These are phyloP conservation scores for Heterodera schachtii DNA, from an alignment of 1,140 invertebrate genomes.

Conservation along the genomic window DNA sequence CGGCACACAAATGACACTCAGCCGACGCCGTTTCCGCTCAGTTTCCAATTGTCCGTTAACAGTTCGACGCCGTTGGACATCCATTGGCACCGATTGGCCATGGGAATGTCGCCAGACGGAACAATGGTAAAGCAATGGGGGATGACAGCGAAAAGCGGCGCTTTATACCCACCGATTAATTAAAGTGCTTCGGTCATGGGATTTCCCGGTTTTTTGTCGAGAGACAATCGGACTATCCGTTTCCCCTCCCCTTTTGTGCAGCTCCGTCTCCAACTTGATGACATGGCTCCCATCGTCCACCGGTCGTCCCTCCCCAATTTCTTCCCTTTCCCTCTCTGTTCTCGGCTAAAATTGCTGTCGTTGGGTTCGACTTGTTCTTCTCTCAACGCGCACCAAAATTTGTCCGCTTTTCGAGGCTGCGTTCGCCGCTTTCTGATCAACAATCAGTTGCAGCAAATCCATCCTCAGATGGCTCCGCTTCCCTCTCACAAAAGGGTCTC, in stretches of 20 bases:
- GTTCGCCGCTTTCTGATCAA: slow-evolving; percentile 6
- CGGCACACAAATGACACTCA: neutral
- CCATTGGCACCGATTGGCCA: neutral
- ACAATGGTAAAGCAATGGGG: neutral
- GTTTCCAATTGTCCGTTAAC: neutral
- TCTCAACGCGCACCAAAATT: neutral
- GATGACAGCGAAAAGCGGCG: too few species aligned
- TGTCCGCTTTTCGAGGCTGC: neutral
- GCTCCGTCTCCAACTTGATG: slow-evolving; percentile 10
- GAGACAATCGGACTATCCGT: too few species aligned
- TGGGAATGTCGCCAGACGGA: neutral
- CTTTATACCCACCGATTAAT: too few species aligned
- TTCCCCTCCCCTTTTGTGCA: neutral
- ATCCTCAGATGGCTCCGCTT: neutral
- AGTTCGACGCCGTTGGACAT: neutral
- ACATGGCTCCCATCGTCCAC: neutral
- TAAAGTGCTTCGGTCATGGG: too few species aligned
- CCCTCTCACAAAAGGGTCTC: neutral
- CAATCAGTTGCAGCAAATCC: slow-evolving; percentile 3
- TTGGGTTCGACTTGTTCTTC: neutral
- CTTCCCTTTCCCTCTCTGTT: neutral
- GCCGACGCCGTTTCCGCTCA: neutral
- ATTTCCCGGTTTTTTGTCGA: too few species aligned
- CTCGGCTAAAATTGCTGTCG: neutral
- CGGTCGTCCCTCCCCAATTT: neutral